Base-by-base conservation (phyloP, 2,113 vertebrate species). In the Gorsachius goisagi region DNA sequence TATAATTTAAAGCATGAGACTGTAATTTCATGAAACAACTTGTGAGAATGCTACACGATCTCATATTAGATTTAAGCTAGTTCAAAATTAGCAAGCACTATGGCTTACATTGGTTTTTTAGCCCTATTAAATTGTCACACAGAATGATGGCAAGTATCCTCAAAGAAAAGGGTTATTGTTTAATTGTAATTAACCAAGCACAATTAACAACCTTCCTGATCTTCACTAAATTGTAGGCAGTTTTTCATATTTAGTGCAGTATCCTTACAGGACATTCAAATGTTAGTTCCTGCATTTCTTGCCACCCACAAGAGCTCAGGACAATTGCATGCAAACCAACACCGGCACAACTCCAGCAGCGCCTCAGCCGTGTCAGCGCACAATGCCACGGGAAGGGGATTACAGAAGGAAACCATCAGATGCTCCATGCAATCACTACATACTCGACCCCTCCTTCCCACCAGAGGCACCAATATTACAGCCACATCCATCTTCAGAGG, bases 361-460 rank as follows among this genome's bases (percentile, higher is more conserved):
- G 1, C 6, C 55, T 21, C 66, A 52, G 72, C 20, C 28, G 16
- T 3, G 7, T 28, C 41, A 45, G 41, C 0, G 0, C 0, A 0
- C 35, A 12, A 19, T 19, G 41, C 11, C 62, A 47, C 2, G 1
- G 37, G 16, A 13, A n/a, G 30, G 30, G 19, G 26, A 21, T 23
- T 23, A 35, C 11, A 33, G 24, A 63, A 44, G 55, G 44, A 45
- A 84, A 28, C 27, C 63, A 53, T 13, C 26, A 59, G n/a, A 8
- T 9, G 19, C 50, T 63, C 18, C 30, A 24, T 0, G 1, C 18
- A 33, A 6, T 75, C 68, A 20, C 8, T 53, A 32, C 1, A 0
- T 41, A 37, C 16, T 64, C 5, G 1, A 41, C 26, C 16, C 9
- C 19, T 60, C 58, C 72, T 45, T 72, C 24, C 35, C 6, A 15